Percentiles rank a stretch among this genome's conserved stretches.
Conservation (phyloP, 2,113 vertebrate genomes). For the Oryzias celebensis region DNA sequence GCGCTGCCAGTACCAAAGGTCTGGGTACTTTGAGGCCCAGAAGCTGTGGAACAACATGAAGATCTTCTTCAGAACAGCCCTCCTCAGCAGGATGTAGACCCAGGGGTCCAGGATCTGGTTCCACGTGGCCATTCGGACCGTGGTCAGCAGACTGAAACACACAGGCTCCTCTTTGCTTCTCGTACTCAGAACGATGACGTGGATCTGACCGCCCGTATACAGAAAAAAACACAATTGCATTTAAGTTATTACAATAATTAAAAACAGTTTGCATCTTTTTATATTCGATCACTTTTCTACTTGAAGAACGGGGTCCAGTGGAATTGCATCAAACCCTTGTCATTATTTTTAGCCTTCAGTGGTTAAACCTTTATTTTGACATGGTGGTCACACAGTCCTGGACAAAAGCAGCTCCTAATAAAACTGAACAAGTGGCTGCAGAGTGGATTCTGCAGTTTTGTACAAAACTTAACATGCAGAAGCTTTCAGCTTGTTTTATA, state of each 20-base stretch:
- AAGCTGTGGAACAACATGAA: slow-evolving; percentile 81
- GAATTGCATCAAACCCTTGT: too few species aligned
- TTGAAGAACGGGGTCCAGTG: too few species aligned
- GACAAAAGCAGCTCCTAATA: too few species aligned
- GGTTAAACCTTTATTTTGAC: too few species aligned
- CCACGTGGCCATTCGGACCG: slow-evolving; percentile 94
- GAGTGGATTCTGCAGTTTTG: too few species aligned
- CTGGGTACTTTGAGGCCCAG: slow-evolving; percentile 64
- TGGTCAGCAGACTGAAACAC: slow-evolving; percentile 81
- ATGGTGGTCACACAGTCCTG: too few species aligned
- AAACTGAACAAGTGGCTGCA: too few species aligned
- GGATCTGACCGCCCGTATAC: slow-evolving; percentile 58
- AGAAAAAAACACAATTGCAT: background rate
- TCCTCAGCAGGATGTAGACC: slow-evolving; percentile 96
- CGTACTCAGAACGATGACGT: slow-evolving; percentile 59
- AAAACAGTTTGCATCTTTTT: background rate
- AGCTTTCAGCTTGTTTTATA: too few species aligned
- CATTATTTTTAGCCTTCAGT: too few species aligned
- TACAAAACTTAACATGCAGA: too few species aligned
- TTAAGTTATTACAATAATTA: background rate
- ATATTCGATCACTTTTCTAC: too few species aligned
- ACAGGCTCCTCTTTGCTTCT: slow-evolving; percentile 35
- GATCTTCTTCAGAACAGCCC: slow-evolving; percentile 88
- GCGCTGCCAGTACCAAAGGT: slow-evolving; percentile 80
- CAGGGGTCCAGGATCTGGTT: slow-evolving; percentile 98